phyloP scores from a whole-genome alignment of 1,140 invertebrate species.

The Zophobas morio region DNA sequence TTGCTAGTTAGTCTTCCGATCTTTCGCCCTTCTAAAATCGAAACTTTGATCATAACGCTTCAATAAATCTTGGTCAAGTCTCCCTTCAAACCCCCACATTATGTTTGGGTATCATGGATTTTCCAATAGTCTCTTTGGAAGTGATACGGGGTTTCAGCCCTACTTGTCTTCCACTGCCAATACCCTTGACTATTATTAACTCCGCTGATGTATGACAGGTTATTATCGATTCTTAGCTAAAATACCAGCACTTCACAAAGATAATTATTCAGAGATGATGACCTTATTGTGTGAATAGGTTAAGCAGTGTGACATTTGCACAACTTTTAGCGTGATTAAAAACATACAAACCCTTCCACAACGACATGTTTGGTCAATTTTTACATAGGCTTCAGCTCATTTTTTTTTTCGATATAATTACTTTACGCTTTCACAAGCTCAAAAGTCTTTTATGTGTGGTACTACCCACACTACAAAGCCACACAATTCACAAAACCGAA shows the following conservation, averaged over 20 bases:
- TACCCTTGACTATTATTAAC: slow-evolving; percentile 35
- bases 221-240: slow-evolving; percentile 39
- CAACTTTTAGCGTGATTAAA: not conserved
- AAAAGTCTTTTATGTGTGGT: too few species aligned
- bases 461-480: too few species aligned
- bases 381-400: not conserved
- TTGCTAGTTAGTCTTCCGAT: not conserved
- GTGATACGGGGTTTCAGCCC: slow-evolving; percentile 22
- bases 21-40: not conserved
- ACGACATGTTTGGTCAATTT: not conserved
- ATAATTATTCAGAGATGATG: slow-evolving; percentile 34
- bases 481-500: too few species aligned
- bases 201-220: slow-evolving; percentile 30
- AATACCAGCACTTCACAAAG: slow-evolving; percentile 30
- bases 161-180: slow-evolving; percentile 16
- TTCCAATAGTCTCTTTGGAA: slow-evolving; percentile 21
- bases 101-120: slow-evolving; percentile 16
- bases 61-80: slow-evolving; percentile 3
- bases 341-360: not conserved
- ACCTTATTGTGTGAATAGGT: slow-evolving; percentile 28
- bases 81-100: slow-evolving; percentile 7
- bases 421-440: too few species aligned
- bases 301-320: slow-evolving; percentile 32
- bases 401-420: too few species aligned
- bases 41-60: slow-evolving; percentile 8